Evolutionary conservation across 1,140 invertebrate genomes (phyloP).

Genomic region (Lutraria rhynchaena): DNA sequence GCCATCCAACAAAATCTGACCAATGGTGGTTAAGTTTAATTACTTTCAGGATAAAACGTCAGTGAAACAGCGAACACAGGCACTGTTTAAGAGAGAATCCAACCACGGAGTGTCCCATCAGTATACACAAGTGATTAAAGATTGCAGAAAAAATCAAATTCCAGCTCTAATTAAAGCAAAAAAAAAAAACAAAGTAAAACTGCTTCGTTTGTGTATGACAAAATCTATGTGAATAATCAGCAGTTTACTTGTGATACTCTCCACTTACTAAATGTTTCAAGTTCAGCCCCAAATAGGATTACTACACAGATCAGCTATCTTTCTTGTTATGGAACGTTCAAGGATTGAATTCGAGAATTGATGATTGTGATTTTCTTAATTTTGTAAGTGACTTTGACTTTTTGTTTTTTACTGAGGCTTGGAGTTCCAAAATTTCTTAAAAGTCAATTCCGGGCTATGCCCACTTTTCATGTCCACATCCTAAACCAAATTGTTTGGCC

Average conservation of each 20-base stretch:
- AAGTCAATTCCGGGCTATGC: slow-evolving; percentile 10
- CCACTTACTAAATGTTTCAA: too few relatives aligned
- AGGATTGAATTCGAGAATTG: slow-evolving; percentile 12
- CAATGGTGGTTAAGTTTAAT: too few relatives aligned
- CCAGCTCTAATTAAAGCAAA: slow-evolving; percentile 29
- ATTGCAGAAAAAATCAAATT: slow-evolving; percentile 10
- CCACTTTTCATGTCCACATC: slow-evolving; percentile 23
- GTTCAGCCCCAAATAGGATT: too few relatives aligned
- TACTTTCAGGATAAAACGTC: too few relatives aligned
- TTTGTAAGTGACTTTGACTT: slow-evolving; percentile 38
- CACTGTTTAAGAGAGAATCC: too few relatives aligned
- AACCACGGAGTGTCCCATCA: too few relatives aligned
- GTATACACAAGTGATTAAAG: too few relatives aligned
- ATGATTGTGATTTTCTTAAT: slow-evolving; percentile 34
- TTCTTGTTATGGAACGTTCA: slow-evolving; percentile 44
- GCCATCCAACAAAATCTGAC: neutral
- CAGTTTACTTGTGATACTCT: slow-evolving; percentile 12
- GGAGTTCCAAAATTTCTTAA: slow-evolving; percentile 11
- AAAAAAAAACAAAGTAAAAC: slow-evolving; percentile 10
- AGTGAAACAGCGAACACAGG: too few relatives aligned
- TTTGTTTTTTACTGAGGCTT: slow-evolving; percentile 37
- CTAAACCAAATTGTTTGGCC: slow-evolving; percentile 33
- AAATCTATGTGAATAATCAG: slow-evolving; percentile 15
- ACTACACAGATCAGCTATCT: too few relatives aligned
- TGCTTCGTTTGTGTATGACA: neutral